phyloP scores from a whole-genome alignment of 2,797 vertebrate species.

The Danio aesculapii region DNA sequence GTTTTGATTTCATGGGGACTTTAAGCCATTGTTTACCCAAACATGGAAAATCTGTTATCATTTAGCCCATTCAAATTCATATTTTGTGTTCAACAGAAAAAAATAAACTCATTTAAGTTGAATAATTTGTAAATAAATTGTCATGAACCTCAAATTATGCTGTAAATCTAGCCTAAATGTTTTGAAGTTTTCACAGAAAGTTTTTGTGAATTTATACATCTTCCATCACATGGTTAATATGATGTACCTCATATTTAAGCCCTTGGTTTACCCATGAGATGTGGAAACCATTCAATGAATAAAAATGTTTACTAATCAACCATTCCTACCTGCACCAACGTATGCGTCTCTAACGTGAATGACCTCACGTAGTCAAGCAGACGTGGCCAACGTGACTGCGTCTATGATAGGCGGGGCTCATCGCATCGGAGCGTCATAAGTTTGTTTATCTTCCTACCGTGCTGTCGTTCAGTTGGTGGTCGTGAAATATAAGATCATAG shows the following conservation, averaged over 20 bases:
- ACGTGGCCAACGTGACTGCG: constrained; percentile 74
- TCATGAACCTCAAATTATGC: no score
- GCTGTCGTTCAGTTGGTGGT: not conserved
- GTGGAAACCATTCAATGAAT: not conserved
- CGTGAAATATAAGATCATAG: not conserved
- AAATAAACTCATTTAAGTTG: no score
- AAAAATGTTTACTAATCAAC: not conserved
- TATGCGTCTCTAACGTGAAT: constrained; percentile 39
- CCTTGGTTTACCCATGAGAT: not conserved
- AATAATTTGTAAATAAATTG: no score
- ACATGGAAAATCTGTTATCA: no score
- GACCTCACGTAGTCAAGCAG: constrained; percentile 48
- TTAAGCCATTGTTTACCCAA: no score
- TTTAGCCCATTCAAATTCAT: no score
- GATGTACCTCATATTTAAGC: not conserved
- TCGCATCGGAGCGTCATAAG: not conserved
- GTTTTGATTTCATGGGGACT: no score
- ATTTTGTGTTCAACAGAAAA: no score
- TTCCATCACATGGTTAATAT: not conserved
- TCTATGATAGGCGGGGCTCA: constrained; percentile 44
- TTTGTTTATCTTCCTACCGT: constrained; percentile 40
- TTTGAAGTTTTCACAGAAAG: not conserved
- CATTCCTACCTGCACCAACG: no score
- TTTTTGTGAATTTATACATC: not conserved
- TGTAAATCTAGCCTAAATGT: no score